Conservation (phyloP, 2,797 vertebrate species). For the Avahi laniger region DNA sequence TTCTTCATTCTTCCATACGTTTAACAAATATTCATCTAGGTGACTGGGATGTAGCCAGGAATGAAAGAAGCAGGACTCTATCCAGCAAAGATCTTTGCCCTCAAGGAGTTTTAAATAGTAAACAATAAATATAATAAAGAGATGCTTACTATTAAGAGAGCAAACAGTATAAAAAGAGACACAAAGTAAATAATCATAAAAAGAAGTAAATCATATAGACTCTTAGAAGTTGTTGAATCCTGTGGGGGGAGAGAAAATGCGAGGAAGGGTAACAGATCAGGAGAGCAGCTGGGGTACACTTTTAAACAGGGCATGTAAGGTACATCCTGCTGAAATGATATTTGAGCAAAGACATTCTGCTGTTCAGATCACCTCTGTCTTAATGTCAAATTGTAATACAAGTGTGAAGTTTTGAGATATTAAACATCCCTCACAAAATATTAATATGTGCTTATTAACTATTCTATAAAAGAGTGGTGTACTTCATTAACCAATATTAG, state of each 20-base stretch:
- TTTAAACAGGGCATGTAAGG: not conserved
- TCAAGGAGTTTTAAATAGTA: not conserved
- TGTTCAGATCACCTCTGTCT: not conserved
- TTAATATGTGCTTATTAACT: not conserved
- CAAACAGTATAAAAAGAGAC: not conserved
- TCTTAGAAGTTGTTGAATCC: not conserved
- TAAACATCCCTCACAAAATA: not conserved
- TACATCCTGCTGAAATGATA: not conserved
- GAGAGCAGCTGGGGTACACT: not conserved
- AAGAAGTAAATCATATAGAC: not conserved
- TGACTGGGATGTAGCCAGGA: not conserved
- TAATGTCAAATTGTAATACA: not conserved
- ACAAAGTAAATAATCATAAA: not conserved
- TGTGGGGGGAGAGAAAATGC: not conserved
- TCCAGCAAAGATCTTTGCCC: not conserved
- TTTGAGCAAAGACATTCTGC: not conserved
- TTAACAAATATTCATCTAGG: not conserved
- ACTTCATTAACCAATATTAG: not conserved
- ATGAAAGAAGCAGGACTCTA: not conserved
- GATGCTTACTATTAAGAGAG: not conserved
- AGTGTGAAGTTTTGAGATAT: not conserved
- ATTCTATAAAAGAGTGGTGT: not conserved
- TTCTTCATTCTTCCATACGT: not conserved
- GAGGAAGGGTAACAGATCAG: not conserved
- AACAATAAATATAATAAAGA: not conserved